phyloP scores from a whole-genome alignment of 2,113 vertebrate species.

The Mungos mungo region DNA sequence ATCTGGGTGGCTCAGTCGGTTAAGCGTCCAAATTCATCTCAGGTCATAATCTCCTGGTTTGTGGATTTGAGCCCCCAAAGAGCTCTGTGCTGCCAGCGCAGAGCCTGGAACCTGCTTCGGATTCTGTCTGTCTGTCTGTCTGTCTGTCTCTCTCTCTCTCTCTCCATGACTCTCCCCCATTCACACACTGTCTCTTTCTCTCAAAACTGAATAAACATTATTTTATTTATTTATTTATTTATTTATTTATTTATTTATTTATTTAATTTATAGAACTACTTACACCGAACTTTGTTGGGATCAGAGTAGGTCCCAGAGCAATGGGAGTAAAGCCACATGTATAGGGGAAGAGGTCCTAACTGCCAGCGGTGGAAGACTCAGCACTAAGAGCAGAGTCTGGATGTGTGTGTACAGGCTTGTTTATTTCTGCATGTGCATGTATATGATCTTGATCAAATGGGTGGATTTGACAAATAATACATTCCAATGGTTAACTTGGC shows the following conservation, averaged over 20 bases:
- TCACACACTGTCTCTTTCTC: too few relatives aligned
- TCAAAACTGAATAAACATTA: too few relatives aligned
- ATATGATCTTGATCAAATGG: not conserved
- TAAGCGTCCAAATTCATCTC: too few relatives aligned
- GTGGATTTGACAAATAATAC: not conserved
- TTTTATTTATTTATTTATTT: too few relatives aligned
- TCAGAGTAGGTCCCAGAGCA: not conserved
- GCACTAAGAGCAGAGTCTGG: accelerated
- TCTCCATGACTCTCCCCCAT: too few relatives aligned
- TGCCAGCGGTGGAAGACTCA: accelerated
- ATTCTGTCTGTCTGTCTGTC: too few relatives aligned
- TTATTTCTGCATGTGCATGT: not conserved
- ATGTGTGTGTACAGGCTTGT: accelerated
- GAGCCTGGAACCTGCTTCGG: too few relatives aligned
- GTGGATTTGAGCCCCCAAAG: accelerated
- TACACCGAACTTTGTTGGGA: not conserved
- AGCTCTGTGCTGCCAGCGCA: too few relatives aligned
- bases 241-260: too few relatives aligned
- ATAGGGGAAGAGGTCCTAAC: not conserved
- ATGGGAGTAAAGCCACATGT: not conserved
- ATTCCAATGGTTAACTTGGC: not conserved
- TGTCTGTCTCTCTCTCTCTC: too few relatives aligned
- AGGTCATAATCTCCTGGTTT: too few relatives aligned
- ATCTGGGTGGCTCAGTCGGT: too few relatives aligned
- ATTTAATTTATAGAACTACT: not conserved